Percentiles rank a stretch among this genome's conserved stretches.
Evolutionary conservation across 2,888 invertebrate species (phyloP).

Genomic region (Ichneumoninae sp.): DNA sequence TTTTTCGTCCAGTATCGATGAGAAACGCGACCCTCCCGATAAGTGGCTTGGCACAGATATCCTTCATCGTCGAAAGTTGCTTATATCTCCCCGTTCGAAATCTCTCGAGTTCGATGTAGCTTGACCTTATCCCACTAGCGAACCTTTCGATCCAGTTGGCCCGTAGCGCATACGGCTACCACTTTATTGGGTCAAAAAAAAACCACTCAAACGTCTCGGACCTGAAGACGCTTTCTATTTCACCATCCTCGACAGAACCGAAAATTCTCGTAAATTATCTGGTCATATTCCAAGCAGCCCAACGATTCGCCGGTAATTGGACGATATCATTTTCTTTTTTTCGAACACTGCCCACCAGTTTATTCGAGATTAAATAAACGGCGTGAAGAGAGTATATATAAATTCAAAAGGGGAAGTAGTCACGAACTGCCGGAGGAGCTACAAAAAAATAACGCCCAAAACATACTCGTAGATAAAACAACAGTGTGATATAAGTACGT

Average conservation of each 20-base stretch:
- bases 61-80: constrained; percentile 54
- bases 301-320: constrained; percentile 39
- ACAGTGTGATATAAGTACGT: constrained; percentile 40
- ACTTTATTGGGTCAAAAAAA: constrained; percentile 64
- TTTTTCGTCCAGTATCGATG: background rate
- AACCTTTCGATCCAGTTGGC: constrained; percentile 50
- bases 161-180: constrained; percentile 43
- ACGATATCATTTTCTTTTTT: background rate
- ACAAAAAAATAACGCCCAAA: background rate
- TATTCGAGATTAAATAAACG: background rate
- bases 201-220: constrained; percentile 59
- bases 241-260: constrained; percentile 34
- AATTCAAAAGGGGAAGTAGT: constrained; percentile 27
- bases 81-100: constrained; percentile 33
- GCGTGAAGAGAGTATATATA: background rate
- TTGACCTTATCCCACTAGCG: constrained; percentile 26
- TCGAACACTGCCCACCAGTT: background rate
- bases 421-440: constrained; percentile 11
- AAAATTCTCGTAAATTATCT: constrained; percentile 55
- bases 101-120: constrained; percentile 47
- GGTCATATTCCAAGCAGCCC: constrained; percentile 14
- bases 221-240: constrained; percentile 54
- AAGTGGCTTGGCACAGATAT: constrained; percentile 74
- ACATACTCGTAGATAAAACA: constrained; percentile 32
- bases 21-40: constrained; percentile 70